A percentile compares a stretch with the other conserved stretches of the same genome.
These are phyloP conservation scores for Allobates femoralis DNA, from an alignment of 2,797 vertebrate species.

Conservation along the genomic window DNA sequence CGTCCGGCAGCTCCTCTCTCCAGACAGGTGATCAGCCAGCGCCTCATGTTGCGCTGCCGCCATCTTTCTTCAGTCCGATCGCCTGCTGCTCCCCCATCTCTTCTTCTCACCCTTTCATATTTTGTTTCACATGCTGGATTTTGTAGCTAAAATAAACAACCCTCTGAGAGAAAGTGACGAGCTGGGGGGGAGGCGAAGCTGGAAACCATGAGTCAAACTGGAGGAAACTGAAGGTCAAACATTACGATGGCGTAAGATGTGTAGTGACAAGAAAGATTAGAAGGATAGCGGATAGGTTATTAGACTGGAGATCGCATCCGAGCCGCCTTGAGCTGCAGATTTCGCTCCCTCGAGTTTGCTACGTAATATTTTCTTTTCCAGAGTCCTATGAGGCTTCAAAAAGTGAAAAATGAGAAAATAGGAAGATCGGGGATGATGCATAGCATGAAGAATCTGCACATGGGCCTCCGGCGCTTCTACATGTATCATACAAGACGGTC, in stretches of 20 bases:
- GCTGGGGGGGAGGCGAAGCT: background rate
- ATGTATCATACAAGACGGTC: no score
- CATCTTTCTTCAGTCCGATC: background rate
- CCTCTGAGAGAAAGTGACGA: background rate
- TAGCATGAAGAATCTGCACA: background rate
- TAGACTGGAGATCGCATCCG: background rate
- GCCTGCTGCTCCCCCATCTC: no score
- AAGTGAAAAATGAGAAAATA: conserved; percentile 28
- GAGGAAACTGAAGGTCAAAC: conserved; percentile 27
- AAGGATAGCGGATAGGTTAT: background rate
- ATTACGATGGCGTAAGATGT: background rate
- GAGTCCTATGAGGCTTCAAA: conserved; percentile 28
- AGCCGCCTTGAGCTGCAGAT: background rate
- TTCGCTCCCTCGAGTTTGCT: background rate
- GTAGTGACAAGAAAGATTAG: background rate
- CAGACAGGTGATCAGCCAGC: background rate
- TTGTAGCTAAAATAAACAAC: conserved; percentile 52
- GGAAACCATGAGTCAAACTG: conserved; percentile 42
- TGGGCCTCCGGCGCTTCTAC: no score
- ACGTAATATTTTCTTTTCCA: conserved; percentile 46
- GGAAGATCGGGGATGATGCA: background rate
- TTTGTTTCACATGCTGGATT: conserved; percentile 20
- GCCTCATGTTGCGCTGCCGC: background rate
- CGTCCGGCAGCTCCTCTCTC: background rate
- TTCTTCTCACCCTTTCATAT: background rate